Evolutionary conservation across 2,888 invertebrate genomes (phyloP), one percentile per base, ranked within the genome.

Genomic region (Melinaea menophilus): DNA sequence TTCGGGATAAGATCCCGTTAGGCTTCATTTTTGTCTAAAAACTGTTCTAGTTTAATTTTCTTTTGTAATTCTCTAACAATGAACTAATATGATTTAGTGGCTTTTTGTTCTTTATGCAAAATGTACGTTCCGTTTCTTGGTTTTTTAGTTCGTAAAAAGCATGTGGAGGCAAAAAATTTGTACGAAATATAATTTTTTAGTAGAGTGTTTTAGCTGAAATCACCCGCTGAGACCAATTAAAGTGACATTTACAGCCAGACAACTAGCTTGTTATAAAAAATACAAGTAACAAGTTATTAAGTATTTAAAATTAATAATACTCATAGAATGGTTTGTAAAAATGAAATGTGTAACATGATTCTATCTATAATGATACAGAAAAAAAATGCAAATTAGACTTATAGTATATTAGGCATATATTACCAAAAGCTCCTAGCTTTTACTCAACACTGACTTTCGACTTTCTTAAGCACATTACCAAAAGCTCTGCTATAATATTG

Each of bases 1-100:
- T 79, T 82, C 82, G 81, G 75, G 79, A 81, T 22, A 22, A 75
- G 76, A 74, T 77, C 76, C 66, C 78, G 75, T 75, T 72, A 88
- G 85, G 90, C 88, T 89, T 88, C 78, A 72, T 76, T 78, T 82
- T 79, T 81, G 85, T 71, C 75, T 80, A 84, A 86, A 85, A 86
- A 85, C 79, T 81, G 77, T 81, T 74, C 82, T 80, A 81, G 81
- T 80, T 81, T 80, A 79, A 76, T 78, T 81, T 79, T 79, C 79
- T 86, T 51, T 86, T 85, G 84, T 86, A 76, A 78, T 74, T 75
- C 74, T 71, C 72, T 67, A 77, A 86, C 86, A 88, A 88, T 82
- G 78, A 69, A 22, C 74, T 72, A 85, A 84, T 84, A 86, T 88
- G 88, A 88, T 87, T 88, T 88, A 88, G 77, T 82, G 80, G 73